A percentile compares a stretch with the other conserved stretches of the same genome.
phyloP scores from a whole-genome alignment of 2,113 vertebrate species.

The Poecilia latipinna region DNA sequence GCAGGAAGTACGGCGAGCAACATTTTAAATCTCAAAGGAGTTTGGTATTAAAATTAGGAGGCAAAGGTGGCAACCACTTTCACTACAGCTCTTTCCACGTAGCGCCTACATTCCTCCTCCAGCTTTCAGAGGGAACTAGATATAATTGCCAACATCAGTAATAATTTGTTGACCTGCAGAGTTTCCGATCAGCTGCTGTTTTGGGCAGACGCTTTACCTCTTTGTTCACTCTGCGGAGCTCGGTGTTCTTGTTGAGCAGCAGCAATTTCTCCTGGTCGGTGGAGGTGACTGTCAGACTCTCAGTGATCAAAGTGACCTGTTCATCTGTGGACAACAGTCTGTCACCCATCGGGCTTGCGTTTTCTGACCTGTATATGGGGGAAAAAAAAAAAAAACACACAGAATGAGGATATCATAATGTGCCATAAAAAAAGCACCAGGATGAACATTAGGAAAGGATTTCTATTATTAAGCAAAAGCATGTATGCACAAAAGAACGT shows the following conservation, averaged over 20 bases:
- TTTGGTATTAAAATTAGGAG: constrained; percentile 30
- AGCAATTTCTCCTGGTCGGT: constrained; percentile 83
- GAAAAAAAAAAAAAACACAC: not conserved
- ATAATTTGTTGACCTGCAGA: constrained; percentile 15
- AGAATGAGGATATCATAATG: constrained; percentile 4
- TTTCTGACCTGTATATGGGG: constrained; percentile 52
- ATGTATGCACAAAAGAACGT: constrained; percentile 48
- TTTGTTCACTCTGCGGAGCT: constrained; percentile 79
- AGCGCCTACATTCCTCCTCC: constrained; percentile 50
- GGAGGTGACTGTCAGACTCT: constrained; percentile 83
- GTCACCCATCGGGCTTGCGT: constrained; percentile 34
- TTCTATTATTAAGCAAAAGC: constrained; percentile 69
- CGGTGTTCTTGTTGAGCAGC: constrained; percentile 83
- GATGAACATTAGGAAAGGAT: constrained; percentile 49
- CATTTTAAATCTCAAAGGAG: constrained; percentile 7
- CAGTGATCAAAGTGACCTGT: constrained; percentile 81
- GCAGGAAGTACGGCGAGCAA: constrained; percentile 14
- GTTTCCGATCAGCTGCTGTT: not conserved
- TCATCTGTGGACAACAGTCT: constrained; percentile 73
- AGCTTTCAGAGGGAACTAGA: constrained; percentile 42
- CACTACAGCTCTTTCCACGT: constrained; percentile 56
- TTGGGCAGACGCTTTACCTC: constrained; percentile 69
- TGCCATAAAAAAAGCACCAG: constrained; percentile 19
- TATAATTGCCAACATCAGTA: constrained; percentile 54
- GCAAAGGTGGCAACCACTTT: constrained; percentile 35